phyloP scores from a whole-genome alignment of 2,888 invertebrate genomes.

The Agrotis ipsilon region DNA sequence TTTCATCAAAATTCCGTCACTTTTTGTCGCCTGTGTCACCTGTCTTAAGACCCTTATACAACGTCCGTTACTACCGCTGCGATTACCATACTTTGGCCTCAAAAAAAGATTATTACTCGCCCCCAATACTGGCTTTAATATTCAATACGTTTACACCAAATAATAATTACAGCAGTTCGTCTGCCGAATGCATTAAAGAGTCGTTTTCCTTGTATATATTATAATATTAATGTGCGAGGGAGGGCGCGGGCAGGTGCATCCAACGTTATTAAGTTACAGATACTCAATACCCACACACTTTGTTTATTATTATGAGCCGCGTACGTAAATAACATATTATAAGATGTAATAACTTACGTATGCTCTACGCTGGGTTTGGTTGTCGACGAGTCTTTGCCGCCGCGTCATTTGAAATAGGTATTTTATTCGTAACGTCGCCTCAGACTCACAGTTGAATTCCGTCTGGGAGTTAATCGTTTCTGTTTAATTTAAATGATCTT shows the following conservation, averaged over 20 bases:
- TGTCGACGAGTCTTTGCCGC: slow-evolving; percentile 55
- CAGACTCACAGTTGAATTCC: slow-evolving; percentile 58
- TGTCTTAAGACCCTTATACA: slow-evolving; percentile 74
- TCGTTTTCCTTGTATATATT: slow-evolving; percentile 85
- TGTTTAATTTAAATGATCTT: slow-evolving; percentile 82
- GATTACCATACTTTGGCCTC: slow-evolving; percentile 85
- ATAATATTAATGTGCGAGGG: slow-evolving; percentile 83
- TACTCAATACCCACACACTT: slow-evolving; percentile 78
- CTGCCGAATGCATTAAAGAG: slow-evolving; percentile 85
- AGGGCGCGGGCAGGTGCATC: slow-evolving; percentile 82
- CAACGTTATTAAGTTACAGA: slow-evolving; percentile 85
- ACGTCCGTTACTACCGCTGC: slow-evolving; percentile 76
- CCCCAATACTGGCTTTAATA: slow-evolving; percentile 83
- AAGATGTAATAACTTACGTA: slow-evolving; percentile 68
- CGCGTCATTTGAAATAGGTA: slow-evolving; percentile 60
- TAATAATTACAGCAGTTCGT: slow-evolving; percentile 86
- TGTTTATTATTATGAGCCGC: slow-evolving; percentile 78
- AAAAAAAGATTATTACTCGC: slow-evolving; percentile 84
- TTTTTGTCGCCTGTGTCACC: slow-evolving; percentile 81
- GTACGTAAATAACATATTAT: slow-evolving; percentile 79
- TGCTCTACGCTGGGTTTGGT: slow-evolving; percentile 52
- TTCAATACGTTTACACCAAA: slow-evolving; percentile 90
- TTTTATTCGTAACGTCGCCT: slow-evolving; percentile 63
- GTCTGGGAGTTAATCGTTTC: slow-evolving; percentile 77
- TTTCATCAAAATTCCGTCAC: slow-evolving; percentile 81